These are phyloP conservation scores for Lacanobia wlatinum DNA, from an alignment of 2,888 invertebrate genomes.

Conservation along the genomic window DNA sequence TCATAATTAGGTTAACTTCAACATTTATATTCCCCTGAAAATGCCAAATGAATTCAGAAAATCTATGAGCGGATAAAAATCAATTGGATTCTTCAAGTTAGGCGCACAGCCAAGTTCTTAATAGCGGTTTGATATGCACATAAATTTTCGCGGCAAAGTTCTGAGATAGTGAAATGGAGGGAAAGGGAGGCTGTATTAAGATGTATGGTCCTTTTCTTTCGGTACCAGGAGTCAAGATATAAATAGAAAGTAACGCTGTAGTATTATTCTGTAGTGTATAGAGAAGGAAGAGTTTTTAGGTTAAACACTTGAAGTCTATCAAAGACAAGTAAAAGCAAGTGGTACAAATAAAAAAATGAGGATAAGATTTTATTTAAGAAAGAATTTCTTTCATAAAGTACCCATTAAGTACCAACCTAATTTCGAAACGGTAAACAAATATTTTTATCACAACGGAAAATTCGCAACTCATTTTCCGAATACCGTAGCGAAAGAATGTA, in stretches of 20 bases:
- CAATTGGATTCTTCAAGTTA: conserved; percentile 71
- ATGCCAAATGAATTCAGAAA: conserved; percentile 44
- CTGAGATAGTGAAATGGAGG: conserved; percentile 45
- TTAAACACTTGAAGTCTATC: neutral
- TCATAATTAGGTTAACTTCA: conserved; percentile 8
- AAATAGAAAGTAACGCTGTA: neutral
- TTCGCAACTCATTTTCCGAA: conserved; percentile 44
- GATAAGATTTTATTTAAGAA: no score
- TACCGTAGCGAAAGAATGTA: conserved; percentile 46
- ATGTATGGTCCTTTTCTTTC: conserved; percentile 39
- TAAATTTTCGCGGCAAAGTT: conserved; percentile 75
- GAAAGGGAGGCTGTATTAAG: conserved; percentile 27
- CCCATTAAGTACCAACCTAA: neutral
- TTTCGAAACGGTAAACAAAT: conserved; percentile 11
- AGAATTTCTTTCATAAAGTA: no score
- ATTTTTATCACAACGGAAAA: conserved; percentile 19
- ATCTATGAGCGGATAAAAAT: conserved; percentile 71
- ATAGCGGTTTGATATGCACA: conserved; percentile 82
- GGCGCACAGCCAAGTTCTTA: conserved; percentile 71
- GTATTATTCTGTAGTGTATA: neutral
- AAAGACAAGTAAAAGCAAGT: neutral
- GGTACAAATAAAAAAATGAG: no score
- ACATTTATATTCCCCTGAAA: conserved; percentile 27
- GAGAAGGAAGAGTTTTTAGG: neutral
- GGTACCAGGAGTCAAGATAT: neutral